Percentiles rank a stretch among this genome's conserved stretches.
Evolutionary conservation across 2,888 invertebrate genomes (phyloP).

Genomic region (Coleophora deauratella): DNA sequence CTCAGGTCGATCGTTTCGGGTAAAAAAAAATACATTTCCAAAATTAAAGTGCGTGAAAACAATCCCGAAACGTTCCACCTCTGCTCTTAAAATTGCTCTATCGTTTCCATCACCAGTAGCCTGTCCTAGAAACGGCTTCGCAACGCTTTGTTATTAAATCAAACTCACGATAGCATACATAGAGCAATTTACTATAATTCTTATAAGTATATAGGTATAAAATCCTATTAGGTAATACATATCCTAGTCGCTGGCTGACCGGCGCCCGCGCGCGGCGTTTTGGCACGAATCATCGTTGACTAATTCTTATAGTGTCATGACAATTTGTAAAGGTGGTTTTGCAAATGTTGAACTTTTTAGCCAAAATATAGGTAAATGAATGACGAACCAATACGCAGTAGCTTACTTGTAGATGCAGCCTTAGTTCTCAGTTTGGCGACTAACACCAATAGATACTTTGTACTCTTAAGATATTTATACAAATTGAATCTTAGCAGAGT

Average conservation of each 20-base stretch:
- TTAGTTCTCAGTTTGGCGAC: constrained; percentile 68
- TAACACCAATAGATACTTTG: constrained; percentile 69
- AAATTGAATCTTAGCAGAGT: constrained; percentile 57
- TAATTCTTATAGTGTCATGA: constrained; percentile 71
- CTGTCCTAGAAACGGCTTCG: constrained; percentile 2
- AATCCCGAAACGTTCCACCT: no score
- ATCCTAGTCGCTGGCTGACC: constrained; percentile 47
- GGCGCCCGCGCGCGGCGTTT: constrained; percentile 27
- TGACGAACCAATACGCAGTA: constrained; percentile 73
- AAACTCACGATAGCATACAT: not conserved
- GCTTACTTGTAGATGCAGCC: constrained; percentile 70
- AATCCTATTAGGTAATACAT: constrained; percentile 31
- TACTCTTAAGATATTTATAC: constrained; percentile 69
- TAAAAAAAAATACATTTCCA: no score
- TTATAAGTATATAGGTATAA: not conserved
- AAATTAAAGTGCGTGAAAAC: no score
- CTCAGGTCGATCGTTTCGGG: no score
- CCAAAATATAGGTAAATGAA: constrained; percentile 70
- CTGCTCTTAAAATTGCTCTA: no score
- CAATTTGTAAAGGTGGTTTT: constrained; percentile 70
- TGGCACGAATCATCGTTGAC: constrained; percentile 63
- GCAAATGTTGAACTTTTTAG: constrained; percentile 74
- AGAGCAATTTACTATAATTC: no score
- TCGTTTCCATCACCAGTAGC: no score
- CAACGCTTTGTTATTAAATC: not conserved